Evolutionary conservation across 2,113 vertebrate genomes (phyloP), one percentile per base, ranked within the genome.

Genomic region (Castor canadensis): DNA sequence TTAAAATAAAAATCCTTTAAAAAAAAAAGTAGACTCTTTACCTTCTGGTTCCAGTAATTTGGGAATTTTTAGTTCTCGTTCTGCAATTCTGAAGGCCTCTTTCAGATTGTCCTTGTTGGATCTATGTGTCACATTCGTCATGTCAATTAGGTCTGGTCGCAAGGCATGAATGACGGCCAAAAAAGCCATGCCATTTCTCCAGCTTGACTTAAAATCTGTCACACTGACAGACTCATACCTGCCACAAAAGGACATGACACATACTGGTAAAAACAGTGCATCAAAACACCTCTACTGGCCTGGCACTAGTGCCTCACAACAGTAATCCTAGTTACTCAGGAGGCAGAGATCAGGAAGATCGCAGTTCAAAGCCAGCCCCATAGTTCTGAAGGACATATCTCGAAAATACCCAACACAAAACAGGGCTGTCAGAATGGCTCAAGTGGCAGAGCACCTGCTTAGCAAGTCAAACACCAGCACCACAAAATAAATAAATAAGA

Each of bases 131-230:
- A 99, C 98, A 87, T 96, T 98, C 92, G 98, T 98, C 96, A 99
- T 93, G 95, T 99, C 99, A 96, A 99, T 98, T 47, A 99, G 96
- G 95, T 99, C 99, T 5, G 99, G 99, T 85, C 98, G 97, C 94
- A 99, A 98, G 20, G 99, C 98, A 16, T 98, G 98, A 52, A 99
- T 99, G 97, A 99, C 98, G 0, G 99, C 99, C 96, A 99, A 97
- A 96, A 99, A 99, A 17, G 99, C 98, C 89, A 99, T 97, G 0
- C 99, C 99, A 2, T 98, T 99, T 96, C 99, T 98, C 99, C 99
- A 99, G 97, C 99, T 99, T 35, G 98, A 97, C 93, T 99, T 99
- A 96, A 99, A 99, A 98, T 99, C 99, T 86, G 98, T 99, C 72
- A 99, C 98, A 38, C 32, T 98, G 88, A 99, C 85, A 87, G 99